Conservation (phyloP, 2,113 vertebrate genomes). For the Gobio gobio region DNA sequence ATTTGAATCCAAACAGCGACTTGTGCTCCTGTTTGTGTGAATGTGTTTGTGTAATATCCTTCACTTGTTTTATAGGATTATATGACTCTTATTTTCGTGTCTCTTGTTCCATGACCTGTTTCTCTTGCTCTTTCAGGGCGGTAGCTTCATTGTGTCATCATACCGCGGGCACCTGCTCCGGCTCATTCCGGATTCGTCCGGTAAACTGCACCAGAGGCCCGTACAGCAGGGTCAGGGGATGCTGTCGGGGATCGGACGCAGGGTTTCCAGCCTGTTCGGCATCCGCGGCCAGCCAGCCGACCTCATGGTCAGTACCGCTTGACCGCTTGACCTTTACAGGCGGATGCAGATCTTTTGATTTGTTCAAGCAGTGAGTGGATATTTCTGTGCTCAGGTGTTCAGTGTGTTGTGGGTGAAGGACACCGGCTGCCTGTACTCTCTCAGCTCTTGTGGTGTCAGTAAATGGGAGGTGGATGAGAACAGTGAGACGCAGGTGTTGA, state of each 20-base stretch:
- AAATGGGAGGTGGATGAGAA: conserved; percentile 91
- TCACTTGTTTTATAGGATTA: no score
- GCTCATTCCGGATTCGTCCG: conserved; percentile 77
- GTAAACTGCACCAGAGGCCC: conserved; percentile 82
- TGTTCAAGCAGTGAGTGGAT: background rate
- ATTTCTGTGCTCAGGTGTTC: conserved; percentile 77
- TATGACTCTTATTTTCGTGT: no score
- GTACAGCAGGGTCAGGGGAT: conserved; percentile 90
- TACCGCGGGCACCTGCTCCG: conserved; percentile 81
- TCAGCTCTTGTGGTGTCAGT: conserved; percentile 83
- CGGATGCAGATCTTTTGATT: background rate
- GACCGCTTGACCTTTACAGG: accelerated
- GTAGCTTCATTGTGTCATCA: conserved; percentile 88
- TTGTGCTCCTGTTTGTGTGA: no score
- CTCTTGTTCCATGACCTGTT: background rate
- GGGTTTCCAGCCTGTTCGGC: conserved; percentile 91
- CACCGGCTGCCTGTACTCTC: conserved; percentile 82
- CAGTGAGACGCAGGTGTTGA: conserved; percentile 83
- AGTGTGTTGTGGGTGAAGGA: conserved; percentile 83
- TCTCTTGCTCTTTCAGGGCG: conserved; percentile 75
- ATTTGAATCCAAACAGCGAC: no score
- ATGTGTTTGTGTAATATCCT: no score
- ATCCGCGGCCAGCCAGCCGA: conserved; percentile 86
- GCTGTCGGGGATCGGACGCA: conserved; percentile 92
- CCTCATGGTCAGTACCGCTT: conserved; percentile 74